These are phyloP conservation scores for Colinus virginianus DNA, from an alignment of 2,113 vertebrate species.

Conservation along the genomic window DNA sequence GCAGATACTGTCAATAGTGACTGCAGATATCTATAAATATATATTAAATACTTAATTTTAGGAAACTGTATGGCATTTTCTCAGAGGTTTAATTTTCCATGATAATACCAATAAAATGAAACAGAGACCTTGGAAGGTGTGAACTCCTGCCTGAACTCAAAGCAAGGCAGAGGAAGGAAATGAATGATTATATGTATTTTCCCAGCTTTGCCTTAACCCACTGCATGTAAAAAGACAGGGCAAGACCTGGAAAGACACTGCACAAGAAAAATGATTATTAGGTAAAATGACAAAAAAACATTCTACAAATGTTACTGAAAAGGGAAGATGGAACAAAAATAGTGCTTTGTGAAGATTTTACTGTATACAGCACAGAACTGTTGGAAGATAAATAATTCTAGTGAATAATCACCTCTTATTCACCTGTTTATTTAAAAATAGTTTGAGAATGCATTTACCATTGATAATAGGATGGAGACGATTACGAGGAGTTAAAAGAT, in stretches of 20 bases:
- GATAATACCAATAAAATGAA: slow-evolving; percentile 37
- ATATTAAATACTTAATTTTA: background rate
- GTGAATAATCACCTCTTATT: background rate
- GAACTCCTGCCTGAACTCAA: background rate
- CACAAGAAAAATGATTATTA: background rate
- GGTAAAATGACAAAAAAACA: background rate
- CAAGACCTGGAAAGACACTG: background rate
- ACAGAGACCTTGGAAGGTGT: background rate
- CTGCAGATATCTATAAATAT: background rate
- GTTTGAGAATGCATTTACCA: background rate
- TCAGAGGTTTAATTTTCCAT: background rate
- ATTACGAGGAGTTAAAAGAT: background rate
- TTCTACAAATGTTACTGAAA: background rate
- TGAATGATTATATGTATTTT: slow-evolving; percentile 33
- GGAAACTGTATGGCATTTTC: slow-evolving; percentile 5
- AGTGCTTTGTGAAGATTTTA: background rate
- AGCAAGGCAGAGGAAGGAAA: background rate
- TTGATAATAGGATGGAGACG: background rate
- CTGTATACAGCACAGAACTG: background rate
- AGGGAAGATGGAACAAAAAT: background rate
- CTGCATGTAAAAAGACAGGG: background rate
- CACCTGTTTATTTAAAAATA: background rate
- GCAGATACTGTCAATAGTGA: background rate
- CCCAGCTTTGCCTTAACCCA: background rate
- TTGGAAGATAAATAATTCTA: background rate